These are phyloP conservation scores for Melanotaenia nigrans DNA, from an alignment of 2,797 vertebrate genomes.

Conservation along the genomic window DNA sequence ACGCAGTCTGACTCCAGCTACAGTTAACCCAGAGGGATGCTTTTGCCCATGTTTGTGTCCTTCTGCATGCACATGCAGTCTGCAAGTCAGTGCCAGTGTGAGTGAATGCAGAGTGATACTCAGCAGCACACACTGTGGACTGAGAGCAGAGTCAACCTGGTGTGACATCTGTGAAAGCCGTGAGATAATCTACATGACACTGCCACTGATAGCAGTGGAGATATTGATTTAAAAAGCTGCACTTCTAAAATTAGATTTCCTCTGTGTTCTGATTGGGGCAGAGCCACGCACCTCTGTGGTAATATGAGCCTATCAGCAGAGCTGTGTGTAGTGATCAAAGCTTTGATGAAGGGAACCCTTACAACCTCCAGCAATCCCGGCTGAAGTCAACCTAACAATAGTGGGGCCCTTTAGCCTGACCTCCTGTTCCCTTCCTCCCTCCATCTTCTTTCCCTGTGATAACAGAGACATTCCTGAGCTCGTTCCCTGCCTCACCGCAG, in stretches of 20 bases:
- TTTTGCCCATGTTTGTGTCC: conserved; percentile 50
- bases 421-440: conserved; percentile 72
- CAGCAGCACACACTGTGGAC: conserved; percentile 57
- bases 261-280: conserved; percentile 54
- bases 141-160: conserved; percentile 74
- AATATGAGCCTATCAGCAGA: conserved; percentile 41
- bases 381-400: conserved; percentile 52
- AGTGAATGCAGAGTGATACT: conserved; percentile 59
- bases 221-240: conserved; percentile 82
- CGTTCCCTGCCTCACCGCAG: conserved; percentile 74
- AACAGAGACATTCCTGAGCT: conserved; percentile 83
- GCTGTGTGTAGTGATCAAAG: conserved; percentile 55
- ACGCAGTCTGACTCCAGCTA: conserved; percentile 53
- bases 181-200: conserved; percentile 81
- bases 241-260: conserved; percentile 77
- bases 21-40: conserved; percentile 52
- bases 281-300: conserved; percentile 54
- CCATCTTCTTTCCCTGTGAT: conserved; percentile 73
- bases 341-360: conserved; percentile 52
- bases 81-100: conserved; percentile 46
- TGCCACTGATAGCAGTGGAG: conserved; percentile 67
- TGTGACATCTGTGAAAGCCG: conserved; percentile 79
- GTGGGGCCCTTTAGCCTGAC: conserved; percentile 62
- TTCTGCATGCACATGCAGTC: conserved; percentile 44
- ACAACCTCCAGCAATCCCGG: conserved; percentile 46